Conservation (phyloP, 92 coral and sea anemone genomes). For the Parazoanthus darwini region DNA sequence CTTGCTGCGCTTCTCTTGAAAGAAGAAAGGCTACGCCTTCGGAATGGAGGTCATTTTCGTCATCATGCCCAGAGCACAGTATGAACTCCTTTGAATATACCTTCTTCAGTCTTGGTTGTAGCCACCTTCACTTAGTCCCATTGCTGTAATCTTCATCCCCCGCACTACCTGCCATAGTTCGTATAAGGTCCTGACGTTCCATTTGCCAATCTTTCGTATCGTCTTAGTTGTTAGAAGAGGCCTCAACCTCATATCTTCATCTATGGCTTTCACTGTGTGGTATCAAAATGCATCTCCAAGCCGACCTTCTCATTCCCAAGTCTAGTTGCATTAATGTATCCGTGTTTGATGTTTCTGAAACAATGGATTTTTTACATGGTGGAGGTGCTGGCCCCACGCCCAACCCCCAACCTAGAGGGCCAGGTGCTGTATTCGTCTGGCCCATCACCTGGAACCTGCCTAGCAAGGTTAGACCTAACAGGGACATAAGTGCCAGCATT, state of each 20-base stretch:
- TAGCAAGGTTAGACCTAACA: too few species aligned
- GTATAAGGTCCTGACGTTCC: background rate
- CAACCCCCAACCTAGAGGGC: too few species aligned
- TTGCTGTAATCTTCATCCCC: background rate
- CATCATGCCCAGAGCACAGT: background rate
- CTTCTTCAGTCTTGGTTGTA: background rate
- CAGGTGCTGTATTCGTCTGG: too few species aligned
- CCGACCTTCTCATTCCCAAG: background rate
- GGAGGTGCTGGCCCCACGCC: too few species aligned
- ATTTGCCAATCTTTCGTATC: background rate
- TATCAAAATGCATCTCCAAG: background rate
- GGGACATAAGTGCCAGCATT: too few species aligned
- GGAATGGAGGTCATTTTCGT: background rate
- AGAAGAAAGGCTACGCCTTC: too few species aligned
- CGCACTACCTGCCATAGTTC: background rate
- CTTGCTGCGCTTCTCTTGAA: too few species aligned
- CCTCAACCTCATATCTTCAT: background rate
- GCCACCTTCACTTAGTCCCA: background rate
- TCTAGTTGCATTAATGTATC: background rate
- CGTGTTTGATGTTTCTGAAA: background rate
- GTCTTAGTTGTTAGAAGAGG: background rate
- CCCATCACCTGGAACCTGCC: too few species aligned
- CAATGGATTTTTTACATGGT: too few species aligned
- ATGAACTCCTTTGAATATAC: background rate
- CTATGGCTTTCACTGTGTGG: background rate